Conservation (phyloP, 1,140 invertebrate species). For the Drosophila saltans region DNA sequence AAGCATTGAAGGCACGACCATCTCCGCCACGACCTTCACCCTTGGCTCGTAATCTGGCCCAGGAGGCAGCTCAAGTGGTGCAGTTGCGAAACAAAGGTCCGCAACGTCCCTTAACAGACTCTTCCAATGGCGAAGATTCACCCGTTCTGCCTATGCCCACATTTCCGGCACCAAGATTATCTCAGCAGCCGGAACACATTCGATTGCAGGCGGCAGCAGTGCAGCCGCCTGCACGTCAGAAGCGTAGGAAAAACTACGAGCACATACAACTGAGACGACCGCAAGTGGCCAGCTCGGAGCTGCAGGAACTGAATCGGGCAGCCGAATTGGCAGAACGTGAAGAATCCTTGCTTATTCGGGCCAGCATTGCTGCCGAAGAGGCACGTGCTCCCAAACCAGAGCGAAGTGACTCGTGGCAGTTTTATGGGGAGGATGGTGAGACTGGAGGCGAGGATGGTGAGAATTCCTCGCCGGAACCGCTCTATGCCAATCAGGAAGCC, state of each 20-base stretch:
- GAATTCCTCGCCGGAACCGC: slow-evolving; percentile 62
- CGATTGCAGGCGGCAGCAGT: slow-evolving; percentile 36
- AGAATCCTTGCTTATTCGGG: slow-evolving; percentile 57
- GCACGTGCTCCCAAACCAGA: slow-evolving; percentile 62
- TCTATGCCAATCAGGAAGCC: slow-evolving; percentile 79
- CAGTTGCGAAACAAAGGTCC: slow-evolving; percentile 46
- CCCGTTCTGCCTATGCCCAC: slow-evolving; percentile 67
- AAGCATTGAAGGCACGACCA: slow-evolving; percentile 48
- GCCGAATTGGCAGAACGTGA: slow-evolving; percentile 55
- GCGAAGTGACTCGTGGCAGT: slow-evolving; percentile 79
- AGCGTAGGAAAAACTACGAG: slow-evolving; percentile 77
- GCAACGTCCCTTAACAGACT: not conserved
- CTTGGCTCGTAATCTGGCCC: slow-evolving; percentile 50
- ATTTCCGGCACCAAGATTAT: slow-evolving; percentile 68
- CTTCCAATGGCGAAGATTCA: slow-evolving; percentile 37
- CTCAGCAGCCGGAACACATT: slow-evolving; percentile 51
- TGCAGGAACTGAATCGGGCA: slow-evolving; percentile 59
- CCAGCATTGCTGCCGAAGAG: slow-evolving; percentile 58
- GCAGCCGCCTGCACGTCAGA: slow-evolving; percentile 52
- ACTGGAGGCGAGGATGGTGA: not conserved
- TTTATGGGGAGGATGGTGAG: slow-evolving; percentile 53
- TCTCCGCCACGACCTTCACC: slow-evolving; percentile 23
- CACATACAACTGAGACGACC: slow-evolving; percentile 65
- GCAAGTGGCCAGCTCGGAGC: slow-evolving; percentile 65
- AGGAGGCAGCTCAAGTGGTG: slow-evolving; percentile 60